phyloP scores from a whole-genome alignment of 2,113 vertebrate genomes.

The Eclectus roratus region DNA sequence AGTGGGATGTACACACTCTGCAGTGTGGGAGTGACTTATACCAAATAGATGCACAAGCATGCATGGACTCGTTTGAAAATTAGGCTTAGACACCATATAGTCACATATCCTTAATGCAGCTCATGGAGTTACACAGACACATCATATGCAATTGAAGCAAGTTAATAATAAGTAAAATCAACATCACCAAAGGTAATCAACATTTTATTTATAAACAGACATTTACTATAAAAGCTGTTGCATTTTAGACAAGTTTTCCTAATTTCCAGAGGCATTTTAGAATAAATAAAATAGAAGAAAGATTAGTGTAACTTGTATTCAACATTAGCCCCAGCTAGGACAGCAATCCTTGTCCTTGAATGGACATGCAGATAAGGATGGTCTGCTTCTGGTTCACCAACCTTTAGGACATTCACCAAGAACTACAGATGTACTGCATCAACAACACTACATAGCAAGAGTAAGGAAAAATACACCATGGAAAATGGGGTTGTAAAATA shows the following conservation, averaged over 20 bases:
- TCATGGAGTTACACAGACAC: neutral
- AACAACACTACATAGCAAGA: constrained; percentile 77
- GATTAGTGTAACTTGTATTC: constrained; percentile 74
- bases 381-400: constrained; percentile 63
- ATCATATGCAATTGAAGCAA: fast-evolving
- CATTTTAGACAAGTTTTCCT: constrained; percentile 86
- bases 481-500: constrained; percentile 47
- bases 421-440: constrained; percentile 73
- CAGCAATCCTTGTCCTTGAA: constrained; percentile 67
- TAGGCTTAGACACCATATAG: constrained; percentile 6
- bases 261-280: constrained; percentile 88
- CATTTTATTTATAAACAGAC: constrained; percentile 99
- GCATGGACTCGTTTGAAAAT: neutral
- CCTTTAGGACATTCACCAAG: constrained; percentile 63
- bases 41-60: neutral
- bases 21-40: neutral
- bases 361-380: constrained; percentile 49
- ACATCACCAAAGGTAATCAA: constrained; percentile 69
- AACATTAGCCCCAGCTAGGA: constrained; percentile 68
- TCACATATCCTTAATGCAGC: constrained; percentile 26
- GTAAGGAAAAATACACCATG: constrained; percentile 58
- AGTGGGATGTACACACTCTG: neutral
- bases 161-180: neutral
- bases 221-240: constrained; percentile 94
- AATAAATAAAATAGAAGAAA: constrained; percentile 92